Evolutionary conservation across 2,888 invertebrate genomes (phyloP).

Genomic region (Neoaliturus tenellus): DNA sequence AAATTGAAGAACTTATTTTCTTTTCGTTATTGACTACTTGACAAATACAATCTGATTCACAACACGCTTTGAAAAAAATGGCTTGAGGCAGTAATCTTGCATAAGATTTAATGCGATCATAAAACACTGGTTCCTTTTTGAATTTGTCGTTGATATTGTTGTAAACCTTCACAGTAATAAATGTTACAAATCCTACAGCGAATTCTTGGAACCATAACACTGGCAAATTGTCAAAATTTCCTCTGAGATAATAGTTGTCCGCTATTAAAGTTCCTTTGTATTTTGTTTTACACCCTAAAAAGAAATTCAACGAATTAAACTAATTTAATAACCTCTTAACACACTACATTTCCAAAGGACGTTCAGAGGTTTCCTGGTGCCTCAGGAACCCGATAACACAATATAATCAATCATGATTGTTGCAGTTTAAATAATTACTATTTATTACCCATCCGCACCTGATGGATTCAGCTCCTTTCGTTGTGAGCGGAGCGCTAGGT

Average conservation of each 20-base stretch:
- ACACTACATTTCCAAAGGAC: too few relatives aligned
- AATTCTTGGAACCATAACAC: neutral
- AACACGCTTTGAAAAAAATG: neutral
- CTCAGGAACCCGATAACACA: too few relatives aligned
- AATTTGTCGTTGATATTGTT: neutral
- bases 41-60: too few relatives aligned
- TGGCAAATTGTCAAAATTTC: neutral
- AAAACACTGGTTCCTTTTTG: neutral
- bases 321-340: too few relatives aligned
- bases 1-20: too few relatives aligned
- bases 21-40: too few relatives aligned
- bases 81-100: neutral
- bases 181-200: neutral
- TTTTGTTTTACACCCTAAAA: neutral
- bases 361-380: too few relatives aligned
- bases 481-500: too few relatives aligned
- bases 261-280: neutral
- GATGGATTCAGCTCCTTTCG: too few relatives aligned
- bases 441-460: too few relatives aligned
- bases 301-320: neutral
- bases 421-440: too few relatives aligned
- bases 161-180: neutral
- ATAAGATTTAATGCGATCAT: neutral
- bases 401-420: too few relatives aligned
- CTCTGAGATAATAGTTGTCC: neutral